Conservation (phyloP, 2,797 vertebrate species). For the Alectoris magna region DNA sequence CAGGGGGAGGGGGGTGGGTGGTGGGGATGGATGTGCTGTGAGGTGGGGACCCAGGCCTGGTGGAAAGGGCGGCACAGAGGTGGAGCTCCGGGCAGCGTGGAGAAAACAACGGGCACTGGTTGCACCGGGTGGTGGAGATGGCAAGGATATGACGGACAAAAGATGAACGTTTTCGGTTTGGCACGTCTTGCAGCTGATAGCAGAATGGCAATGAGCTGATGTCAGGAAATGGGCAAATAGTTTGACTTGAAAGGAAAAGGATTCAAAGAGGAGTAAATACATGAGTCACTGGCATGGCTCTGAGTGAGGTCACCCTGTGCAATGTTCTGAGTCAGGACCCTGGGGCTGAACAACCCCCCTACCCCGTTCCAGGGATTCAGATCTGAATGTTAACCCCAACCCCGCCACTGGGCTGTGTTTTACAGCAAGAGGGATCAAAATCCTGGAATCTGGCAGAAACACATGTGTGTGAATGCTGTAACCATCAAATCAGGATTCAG, state of each 20-base stretch:
- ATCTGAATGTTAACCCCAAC: not conserved
- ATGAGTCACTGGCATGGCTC: conserved; percentile 45
- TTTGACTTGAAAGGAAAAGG: conserved; percentile 57
- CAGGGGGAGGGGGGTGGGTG: no score
- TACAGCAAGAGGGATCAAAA: not conserved
- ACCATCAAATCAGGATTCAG: not conserved
- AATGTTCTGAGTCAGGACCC: conserved; percentile 10
- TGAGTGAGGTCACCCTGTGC: conserved; percentile 16
- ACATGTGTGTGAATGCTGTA: accelerated
- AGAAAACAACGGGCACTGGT: not conserved
- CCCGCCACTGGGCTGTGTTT: not conserved
- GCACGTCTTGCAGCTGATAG: conserved; percentile 1
- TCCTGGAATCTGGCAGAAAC: not conserved
- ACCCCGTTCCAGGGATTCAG: not conserved
- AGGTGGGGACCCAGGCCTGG: not conserved
- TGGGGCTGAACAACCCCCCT: not conserved
- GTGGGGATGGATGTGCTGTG: not conserved
- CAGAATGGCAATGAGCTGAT: conserved; percentile 39
- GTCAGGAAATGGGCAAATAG: conserved; percentile 21
- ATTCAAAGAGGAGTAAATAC: conserved; percentile 15
- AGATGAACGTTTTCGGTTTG: not conserved
- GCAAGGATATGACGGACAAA: not conserved
- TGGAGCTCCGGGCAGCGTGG: not conserved
- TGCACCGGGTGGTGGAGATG: accelerated
- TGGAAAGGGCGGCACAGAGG: not conserved